Evolutionary conservation across 2,113 vertebrate genomes (phyloP), one percentile per base, ranked within the genome.

Genomic region (Centropus unirufus): DNA sequence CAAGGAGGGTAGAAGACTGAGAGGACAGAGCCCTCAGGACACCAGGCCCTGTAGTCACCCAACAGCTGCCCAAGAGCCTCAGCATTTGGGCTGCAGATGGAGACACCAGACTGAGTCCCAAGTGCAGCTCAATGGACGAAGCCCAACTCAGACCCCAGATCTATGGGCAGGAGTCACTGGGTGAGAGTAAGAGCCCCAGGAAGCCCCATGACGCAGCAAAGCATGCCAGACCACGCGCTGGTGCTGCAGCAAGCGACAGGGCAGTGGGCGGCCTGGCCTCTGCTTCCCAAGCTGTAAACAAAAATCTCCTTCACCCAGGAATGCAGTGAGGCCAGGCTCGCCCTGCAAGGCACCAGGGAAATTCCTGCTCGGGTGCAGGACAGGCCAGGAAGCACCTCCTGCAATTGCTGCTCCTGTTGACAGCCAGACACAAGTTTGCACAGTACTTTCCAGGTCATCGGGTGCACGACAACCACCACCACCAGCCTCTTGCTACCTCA

Each of bases 141-240:
- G 67, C 4, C 29, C 74, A 78, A 63, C 22, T 16, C 3, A 1
- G 69, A 8, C 2, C 27, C 52, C 61, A 59, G 32, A 26, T 2
- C 32, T 11, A 9, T 12, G 24, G 30, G 75, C 7, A 58, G 64
- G 55, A 70, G 52, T 8, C 18, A 8, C 11, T 6, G 1, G 9
- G 2, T n/a, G 8, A 44, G 55, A n/a, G 4, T 3, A 19, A 47
- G 40, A 21, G 40, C 52, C 27, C 23, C 39, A 40, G 63, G 49
- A 40, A 86, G 72, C 24, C 51, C 40, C 0, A 0, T 0, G 2
- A n/a, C 2, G 8, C 40, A 22, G 52, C 0, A 0, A 70, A 29
- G 68, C 13, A 40, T 0, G 0, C 9, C 27, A 44, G n/a, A 12
- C 2, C 17, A 57, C 7, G 76, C 5, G 5, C 72, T 16, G 49